phyloP scores from a whole-genome alignment of 1,140 invertebrate genomes.

The Dendrolimus punctatus region DNA sequence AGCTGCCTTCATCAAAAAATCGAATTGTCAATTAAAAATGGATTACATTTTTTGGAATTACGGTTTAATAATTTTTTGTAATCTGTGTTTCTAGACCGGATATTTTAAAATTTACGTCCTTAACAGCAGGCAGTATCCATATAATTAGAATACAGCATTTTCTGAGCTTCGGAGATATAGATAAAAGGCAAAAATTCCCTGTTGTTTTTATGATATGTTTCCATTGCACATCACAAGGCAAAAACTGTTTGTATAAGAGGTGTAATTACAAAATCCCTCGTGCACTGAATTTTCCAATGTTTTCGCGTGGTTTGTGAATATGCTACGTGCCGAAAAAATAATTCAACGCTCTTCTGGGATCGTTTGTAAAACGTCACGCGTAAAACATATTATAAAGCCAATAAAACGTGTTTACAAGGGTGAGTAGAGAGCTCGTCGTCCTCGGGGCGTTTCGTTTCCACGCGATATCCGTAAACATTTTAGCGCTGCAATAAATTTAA shows the following conservation, averaged over 20 bases:
- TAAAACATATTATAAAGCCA: conserved; percentile 72
- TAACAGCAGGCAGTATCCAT: no score
- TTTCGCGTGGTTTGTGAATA: conserved; percentile 44
- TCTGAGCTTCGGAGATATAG: no score
- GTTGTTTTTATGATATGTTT: conserved; percentile 12
- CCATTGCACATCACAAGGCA: conserved; percentile 42
- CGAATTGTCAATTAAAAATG: no score
- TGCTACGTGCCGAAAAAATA: conserved; percentile 65
- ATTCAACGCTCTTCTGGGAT: conserved; percentile 65
- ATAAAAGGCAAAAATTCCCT: no score
- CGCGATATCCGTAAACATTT: conserved; percentile 68
- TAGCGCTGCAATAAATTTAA: conserved; percentile 70
- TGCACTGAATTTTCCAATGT: conserved; percentile 56
- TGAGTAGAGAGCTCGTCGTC: conserved; percentile 50
- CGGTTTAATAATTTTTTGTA: no score
- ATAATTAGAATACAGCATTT: no score
- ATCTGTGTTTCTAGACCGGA: no score
- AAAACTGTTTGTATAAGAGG: conserved; percentile 55
- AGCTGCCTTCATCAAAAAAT: conserved; percentile 13
- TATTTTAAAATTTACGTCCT: no score
- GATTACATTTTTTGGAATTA: no score
- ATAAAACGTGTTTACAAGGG: conserved; percentile 72
- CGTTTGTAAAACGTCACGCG: conserved; percentile 72
- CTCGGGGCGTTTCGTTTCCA: conserved; percentile 38
- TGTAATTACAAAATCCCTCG: conserved; percentile 63